Conservation (phyloP, 2,888 invertebrate genomes). For the Heteromurus nitidus region DNA sequence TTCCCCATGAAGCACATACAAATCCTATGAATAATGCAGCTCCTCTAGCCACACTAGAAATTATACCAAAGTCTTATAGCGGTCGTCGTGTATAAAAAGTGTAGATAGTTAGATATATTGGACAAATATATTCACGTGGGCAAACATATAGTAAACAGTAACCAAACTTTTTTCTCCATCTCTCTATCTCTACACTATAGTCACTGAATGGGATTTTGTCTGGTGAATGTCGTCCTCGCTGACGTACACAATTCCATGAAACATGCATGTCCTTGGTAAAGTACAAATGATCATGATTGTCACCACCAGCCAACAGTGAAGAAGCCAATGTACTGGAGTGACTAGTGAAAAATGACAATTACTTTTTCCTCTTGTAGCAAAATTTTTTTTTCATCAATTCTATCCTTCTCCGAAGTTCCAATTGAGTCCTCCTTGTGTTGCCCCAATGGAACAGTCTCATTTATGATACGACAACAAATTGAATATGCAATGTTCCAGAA, state of each 20-base stretch:
- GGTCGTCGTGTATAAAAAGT: too few relatives aligned
- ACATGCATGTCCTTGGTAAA: constrained; percentile 50
- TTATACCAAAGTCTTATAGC: too few relatives aligned
- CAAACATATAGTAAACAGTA: too few relatives aligned
- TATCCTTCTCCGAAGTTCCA: background rate
- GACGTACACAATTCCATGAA: constrained; percentile 41
- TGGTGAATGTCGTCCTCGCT: constrained; percentile 16
- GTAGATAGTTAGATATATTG: too few relatives aligned
- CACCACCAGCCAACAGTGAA: background rate
- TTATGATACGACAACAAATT: background rate
- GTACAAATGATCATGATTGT: constrained; percentile 36
- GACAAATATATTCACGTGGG: too few relatives aligned
- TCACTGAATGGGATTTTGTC: background rate
- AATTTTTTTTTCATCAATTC: constrained; percentile 35
- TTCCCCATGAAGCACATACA: too few relatives aligned
- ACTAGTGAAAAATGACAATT: constrained; percentile 59
- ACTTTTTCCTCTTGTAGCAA: constrained; percentile 39
- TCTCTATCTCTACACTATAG: too few relatives aligned
- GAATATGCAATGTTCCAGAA: too few relatives aligned
- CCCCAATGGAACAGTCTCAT: constrained; percentile 4
- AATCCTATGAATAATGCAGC: too few relatives aligned
- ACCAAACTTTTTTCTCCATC: too few relatives aligned
- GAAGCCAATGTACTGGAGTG: constrained; percentile 39
- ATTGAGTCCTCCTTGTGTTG: background rate
- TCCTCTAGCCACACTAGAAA: too few relatives aligned